These are phyloP conservation scores for Spatulosminthurus flaviceps DNA, from an alignment of 2,888 invertebrate genomes.

Conservation along the genomic window DNA sequence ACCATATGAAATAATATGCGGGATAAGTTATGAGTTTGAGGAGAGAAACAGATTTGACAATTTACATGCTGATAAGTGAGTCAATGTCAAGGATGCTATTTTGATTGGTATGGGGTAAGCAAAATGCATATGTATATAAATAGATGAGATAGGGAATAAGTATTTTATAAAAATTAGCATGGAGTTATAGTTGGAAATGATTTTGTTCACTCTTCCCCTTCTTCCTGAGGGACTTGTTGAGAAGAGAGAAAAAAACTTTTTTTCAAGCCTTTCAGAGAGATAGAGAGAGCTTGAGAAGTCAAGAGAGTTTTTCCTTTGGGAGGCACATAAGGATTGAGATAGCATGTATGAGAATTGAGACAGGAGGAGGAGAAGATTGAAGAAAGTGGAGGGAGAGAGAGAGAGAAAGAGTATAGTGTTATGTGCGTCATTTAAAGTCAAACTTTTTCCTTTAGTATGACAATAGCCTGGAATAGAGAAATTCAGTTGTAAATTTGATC, in stretches of 20 bases:
- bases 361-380: not conserved
- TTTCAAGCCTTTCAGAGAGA: too few species aligned
- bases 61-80: too few species aligned
- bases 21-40: too few species aligned
- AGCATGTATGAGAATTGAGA: not conserved
- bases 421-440: conserved; percentile 14
- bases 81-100: too few species aligned
- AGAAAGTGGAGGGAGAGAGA: not conserved
- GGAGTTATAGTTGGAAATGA: not conserved
- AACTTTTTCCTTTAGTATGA: not conserved
- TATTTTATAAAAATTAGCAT: not conserved
- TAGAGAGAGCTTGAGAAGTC: too few species aligned
- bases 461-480: conserved; percentile 7
- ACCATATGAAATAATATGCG: too few species aligned
- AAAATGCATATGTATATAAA: too few species aligned
- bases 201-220: not conserved
- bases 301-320: not conserved
- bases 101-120: too few species aligned
- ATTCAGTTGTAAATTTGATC: not conserved
- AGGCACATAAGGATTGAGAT: not conserved
- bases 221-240: conserved; percentile 1
- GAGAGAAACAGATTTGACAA: too few species aligned
- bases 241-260: too few species aligned
- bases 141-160: too few species aligned
- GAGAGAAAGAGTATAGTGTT: too few species aligned